A percentile compares a stretch with the other conserved stretches of the same genome.
These are phyloP conservation scores for Liparis tanakae DNA, from an alignment of 2,797 vertebrate species.

Conservation along the genomic window DNA sequence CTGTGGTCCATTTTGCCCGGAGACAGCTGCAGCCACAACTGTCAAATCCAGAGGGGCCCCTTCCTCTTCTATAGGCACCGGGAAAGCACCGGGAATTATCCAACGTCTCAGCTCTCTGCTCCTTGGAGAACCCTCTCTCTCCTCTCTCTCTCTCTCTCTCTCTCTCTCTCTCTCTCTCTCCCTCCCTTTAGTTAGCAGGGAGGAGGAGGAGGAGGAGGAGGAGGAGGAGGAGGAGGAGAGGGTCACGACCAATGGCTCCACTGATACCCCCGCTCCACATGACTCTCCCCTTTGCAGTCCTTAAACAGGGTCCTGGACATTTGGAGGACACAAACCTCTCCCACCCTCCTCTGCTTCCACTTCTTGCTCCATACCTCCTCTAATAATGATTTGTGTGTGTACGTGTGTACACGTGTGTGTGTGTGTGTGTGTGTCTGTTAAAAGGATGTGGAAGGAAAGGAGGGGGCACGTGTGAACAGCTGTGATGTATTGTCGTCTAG, in stretches of 20 bases:
- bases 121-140: constrained; percentile 75
- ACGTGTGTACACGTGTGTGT: constrained; percentile 23
- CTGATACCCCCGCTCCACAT: constrained; percentile 41
- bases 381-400: constrained; percentile 68
- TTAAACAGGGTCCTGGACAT: constrained; percentile 43
- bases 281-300: constrained; percentile 13
- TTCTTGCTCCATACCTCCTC: constrained; percentile 51
- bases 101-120: constrained; percentile 73
- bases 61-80: constrained; percentile 78
- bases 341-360: constrained; percentile 38
- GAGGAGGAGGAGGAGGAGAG: constrained; percentile 54
- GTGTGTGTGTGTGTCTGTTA: constrained; percentile 31
- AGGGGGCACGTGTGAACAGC: constrained; percentile 76
- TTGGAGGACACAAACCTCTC: constrained; percentile 47
- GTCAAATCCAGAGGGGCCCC: constrained; percentile 82
- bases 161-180: constrained; percentile 35
- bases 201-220: constrained; percentile 53
- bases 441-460: constrained; percentile 44
- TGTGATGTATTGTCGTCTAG: constrained; percentile 73
- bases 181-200: constrained; percentile 49
- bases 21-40: constrained; percentile 83
- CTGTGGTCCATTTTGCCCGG: constrained; percentile 79
- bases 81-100: constrained; percentile 83
- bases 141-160: constrained; percentile 29
- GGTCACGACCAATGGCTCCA: constrained; percentile 61